phyloP scores from a whole-genome alignment of 2,888 invertebrate genomes.

The Piscicola geometra region DNA sequence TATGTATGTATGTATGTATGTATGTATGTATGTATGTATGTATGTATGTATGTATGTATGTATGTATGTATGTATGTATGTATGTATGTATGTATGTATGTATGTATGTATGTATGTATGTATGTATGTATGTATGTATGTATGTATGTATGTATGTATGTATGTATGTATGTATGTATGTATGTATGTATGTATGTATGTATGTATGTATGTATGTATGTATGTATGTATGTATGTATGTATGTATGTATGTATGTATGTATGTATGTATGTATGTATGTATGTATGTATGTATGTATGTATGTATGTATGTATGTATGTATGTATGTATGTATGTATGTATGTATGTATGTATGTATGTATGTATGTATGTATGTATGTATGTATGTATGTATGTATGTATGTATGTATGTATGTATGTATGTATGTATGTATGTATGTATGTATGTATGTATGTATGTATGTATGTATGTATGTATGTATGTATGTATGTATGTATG shows the following conservation, averaged over 20 bases:
- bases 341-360: slow-evolving; percentile 27
- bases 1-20: slow-evolving; percentile 13
- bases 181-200: slow-evolving; percentile 13
- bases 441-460: background rate
- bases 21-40: slow-evolving; percentile 13
- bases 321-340: slow-evolving; percentile 28
- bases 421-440: slow-evolving; percentile 13
- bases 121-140: slow-evolving; percentile 13
- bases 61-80: slow-evolving; percentile 13
- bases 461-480: background rate
- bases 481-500: background rate
- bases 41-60: slow-evolving; percentile 13
- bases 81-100: slow-evolving; percentile 12
- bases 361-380: slow-evolving; percentile 19
- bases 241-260: slow-evolving; percentile 13
- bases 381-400: slow-evolving; percentile 5
- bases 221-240: slow-evolving; percentile 13
- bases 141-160: slow-evolving; percentile 13
- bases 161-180: slow-evolving; percentile 13
- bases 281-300: slow-evolving; percentile 7
- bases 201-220: background rate
- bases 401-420: slow-evolving; percentile 22
- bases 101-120: slow-evolving; percentile 13
- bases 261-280: slow-evolving; percentile 13
- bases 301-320: slow-evolving; percentile 13